Base-by-base conservation (phyloP, 2,888 invertebrate species). In the Cacoxenus indagator region DNA sequence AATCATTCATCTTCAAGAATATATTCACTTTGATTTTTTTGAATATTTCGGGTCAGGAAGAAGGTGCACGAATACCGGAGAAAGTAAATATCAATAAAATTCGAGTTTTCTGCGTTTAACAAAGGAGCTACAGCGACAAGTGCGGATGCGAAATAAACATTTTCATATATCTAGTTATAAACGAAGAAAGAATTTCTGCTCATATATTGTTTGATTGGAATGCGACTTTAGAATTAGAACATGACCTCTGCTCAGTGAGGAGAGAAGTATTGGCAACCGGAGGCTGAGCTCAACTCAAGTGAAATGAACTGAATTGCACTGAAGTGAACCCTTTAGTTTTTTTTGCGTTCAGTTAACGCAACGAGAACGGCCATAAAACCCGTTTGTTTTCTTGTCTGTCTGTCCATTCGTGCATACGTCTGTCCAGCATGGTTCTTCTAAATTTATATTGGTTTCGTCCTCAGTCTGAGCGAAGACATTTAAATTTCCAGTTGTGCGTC, bases 321-420 rank as follows among this genome's bases (percentile, higher is more conserved):
- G 17, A 8, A 59, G 8, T 55, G 27, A 59, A 59, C 59, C 27
- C 59, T 59, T 59, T 59, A 19, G 31, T 31, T 76, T 77, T 81
- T 81, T 82, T 81, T 81, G 75, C 78, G 81, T 82, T 76, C 82
- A 82, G 80, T 82, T 82, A 81, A 82, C 78, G 78, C 75, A 51
- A 65, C 70, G 69, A 65, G 75, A 4, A 8, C 22, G 27, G 77
- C 67, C 78, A 82, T 80, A 82, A 81, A 82, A 65, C 64, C 73
- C 78, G 75, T 67, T 75, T 55, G 26, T 14, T 9, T 55, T 8
- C 6, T 37, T 31, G 37, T 59, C 31, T 3, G 26, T 55, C 59
- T 24, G 43, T 62, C n/a, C 29, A 4, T 57, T 26, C 29, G n/a
- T n/a, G 31, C 24, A 55, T 55, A 6, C 14, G 2, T 55, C n/a